Conservation (phyloP, 2,113 vertebrate genomes). For the Gasterosteus nipponicus region DNA sequence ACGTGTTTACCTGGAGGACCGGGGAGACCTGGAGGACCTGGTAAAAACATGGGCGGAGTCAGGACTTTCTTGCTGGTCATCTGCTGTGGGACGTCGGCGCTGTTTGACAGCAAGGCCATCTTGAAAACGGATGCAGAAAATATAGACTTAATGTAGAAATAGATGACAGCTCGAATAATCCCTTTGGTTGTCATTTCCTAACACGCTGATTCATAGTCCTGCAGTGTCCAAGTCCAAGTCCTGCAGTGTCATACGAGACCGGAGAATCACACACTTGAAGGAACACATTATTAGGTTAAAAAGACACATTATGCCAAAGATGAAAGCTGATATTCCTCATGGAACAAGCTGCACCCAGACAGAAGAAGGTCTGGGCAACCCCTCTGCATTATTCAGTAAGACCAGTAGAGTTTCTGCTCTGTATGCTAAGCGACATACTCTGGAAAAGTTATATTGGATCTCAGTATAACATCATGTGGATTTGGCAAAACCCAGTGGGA, state of each 20-base stretch:
- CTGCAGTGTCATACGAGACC: constrained; percentile 24
- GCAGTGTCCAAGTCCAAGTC: not conserved
- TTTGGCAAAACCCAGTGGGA: constrained; percentile 31
- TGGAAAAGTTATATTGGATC: constrained; percentile 63
- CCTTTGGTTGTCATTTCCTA: constrained; percentile 22
- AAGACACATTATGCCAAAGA: constrained; percentile 33
- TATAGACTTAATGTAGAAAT: constrained; percentile 7
- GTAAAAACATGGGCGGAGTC: constrained; percentile 85
- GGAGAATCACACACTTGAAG: constrained; percentile 38
- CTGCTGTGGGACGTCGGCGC: constrained; percentile 88
- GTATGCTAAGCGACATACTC: constrained; percentile 63
- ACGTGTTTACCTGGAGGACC: constrained; percentile 87
- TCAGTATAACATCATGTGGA: constrained; percentile 44
- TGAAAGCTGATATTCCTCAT: constrained; percentile 67
- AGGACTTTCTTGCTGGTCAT: constrained; percentile 88
- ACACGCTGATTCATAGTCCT: constrained; percentile 24
- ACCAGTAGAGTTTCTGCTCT: constrained; percentile 51
- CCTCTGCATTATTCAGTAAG: constrained; percentile 70
- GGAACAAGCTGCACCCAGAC: constrained; percentile 54
- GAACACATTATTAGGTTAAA: constrained; percentile 34
- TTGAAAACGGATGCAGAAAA: constrained; percentile 57
- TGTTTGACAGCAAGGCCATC: constrained; percentile 91
- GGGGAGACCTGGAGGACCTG: constrained; percentile 89
- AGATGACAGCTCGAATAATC: constrained; percentile 13
- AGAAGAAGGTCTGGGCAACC: constrained; percentile 63